Evolutionary conservation across 2,888 invertebrate genomes (phyloP).

Genomic region (Andricus curvator): DNA sequence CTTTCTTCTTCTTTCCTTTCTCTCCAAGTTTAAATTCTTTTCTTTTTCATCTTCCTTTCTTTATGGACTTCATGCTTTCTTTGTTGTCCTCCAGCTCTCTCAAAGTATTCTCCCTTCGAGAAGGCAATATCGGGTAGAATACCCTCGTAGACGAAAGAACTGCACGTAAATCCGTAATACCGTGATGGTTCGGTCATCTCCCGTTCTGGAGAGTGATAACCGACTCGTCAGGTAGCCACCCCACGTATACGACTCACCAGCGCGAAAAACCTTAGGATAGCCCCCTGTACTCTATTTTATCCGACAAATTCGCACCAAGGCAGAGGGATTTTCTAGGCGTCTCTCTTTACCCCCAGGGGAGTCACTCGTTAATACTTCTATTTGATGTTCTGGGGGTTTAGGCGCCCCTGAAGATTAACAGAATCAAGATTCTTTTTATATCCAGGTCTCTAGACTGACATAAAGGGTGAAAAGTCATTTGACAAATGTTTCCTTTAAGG

Average conservation of each 20-base stretch:
- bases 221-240: constrained; percentile 46
- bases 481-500: too few species aligned
- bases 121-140: constrained; percentile 46
- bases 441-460: background rate
- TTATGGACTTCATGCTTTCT: background rate
- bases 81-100: background rate
- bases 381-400: background rate
- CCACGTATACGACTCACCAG: constrained; percentile 27
- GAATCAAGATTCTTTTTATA: background rate
- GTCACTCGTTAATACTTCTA: background rate
- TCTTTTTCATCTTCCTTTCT: background rate
- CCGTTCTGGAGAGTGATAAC: constrained; percentile 43
- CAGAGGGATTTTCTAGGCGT: constrained; percentile 4
- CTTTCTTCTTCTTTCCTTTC: background rate
- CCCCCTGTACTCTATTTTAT: constrained; percentile 34
- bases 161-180: constrained; percentile 51
- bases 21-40: background rate
- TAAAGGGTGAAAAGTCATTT: background rate
- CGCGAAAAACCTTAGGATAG: constrained; percentile 11
- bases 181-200: constrained; percentile 42
- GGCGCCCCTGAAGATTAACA: background rate
- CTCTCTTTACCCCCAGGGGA: background rate
- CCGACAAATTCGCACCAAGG: constrained; percentile 32
- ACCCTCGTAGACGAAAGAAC: constrained; percentile 13
- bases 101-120: background rate